Percentiles rank a stretch among this genome's conserved stretches.
Evolutionary conservation across 2,888 invertebrate species (phyloP).

Genomic region (Cyclophora albipunctata): DNA sequence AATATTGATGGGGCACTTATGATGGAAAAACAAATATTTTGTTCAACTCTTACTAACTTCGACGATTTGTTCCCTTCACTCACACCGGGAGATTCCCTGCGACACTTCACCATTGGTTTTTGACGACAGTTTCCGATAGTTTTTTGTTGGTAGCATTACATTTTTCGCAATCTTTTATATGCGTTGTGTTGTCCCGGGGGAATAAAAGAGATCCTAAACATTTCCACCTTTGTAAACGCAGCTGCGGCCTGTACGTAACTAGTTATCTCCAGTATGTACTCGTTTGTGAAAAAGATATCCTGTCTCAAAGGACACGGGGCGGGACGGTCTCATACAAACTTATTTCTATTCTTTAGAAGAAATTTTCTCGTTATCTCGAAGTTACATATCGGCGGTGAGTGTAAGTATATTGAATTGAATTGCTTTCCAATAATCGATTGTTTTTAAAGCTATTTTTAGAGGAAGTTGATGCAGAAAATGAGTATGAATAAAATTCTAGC

Average conservation of each 20-base stretch:
- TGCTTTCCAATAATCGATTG: too few relatives aligned
- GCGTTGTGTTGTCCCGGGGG: constrained; percentile 7
- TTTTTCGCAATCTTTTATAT: constrained; percentile 14
- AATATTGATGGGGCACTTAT: background rate
- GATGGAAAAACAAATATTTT: background rate
- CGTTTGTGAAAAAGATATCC: too few relatives aligned
- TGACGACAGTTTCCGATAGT: background rate
- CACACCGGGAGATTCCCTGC: background rate
- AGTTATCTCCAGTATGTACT: too few relatives aligned
- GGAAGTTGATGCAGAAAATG: background rate
- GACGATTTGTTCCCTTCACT: background rate
- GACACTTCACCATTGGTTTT: background rate
- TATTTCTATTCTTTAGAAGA: too few relatives aligned
- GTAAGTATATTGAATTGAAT: too few relatives aligned
- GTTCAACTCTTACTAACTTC: background rate
- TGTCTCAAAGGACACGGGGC: too few relatives aligned
- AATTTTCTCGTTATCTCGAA: too few relatives aligned
- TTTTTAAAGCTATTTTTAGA: too few relatives aligned
- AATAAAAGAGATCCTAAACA: constrained; percentile 14
- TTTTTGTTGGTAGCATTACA: constrained; percentile 1
- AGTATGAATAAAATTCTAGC: background rate
- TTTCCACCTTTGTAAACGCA: constrained; percentile 18
- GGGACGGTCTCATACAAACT: too few relatives aligned
- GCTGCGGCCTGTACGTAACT: constrained; percentile 10
- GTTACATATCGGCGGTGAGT: too few relatives aligned